A percentile compares a stretch with the other conserved stretches of the same genome.
phyloP scores from a whole-genome alignment of 1,140 invertebrate species.

The Metopolophium dirhodum region DNA sequence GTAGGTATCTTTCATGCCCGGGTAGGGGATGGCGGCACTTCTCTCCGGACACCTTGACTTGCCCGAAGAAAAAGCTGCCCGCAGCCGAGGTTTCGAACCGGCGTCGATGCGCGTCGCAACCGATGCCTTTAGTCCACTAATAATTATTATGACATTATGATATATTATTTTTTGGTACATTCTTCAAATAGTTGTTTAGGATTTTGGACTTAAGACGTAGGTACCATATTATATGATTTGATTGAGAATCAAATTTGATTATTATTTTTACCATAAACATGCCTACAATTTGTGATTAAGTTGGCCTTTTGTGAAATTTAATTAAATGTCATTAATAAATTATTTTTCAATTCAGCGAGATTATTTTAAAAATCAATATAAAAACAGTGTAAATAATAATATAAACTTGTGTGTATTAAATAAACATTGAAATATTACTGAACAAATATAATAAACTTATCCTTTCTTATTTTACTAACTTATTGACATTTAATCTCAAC shows the following conservation, averaged over 20 bases:
- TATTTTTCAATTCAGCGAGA: background rate
- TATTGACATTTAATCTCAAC: conserved; percentile 27
- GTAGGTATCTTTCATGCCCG: no score
- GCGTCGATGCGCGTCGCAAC: no score
- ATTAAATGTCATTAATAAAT: background rate
- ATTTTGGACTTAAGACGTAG: background rate
- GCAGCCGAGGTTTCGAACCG: no score
- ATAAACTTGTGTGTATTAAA: conserved; percentile 27
- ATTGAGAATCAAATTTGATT: background rate
- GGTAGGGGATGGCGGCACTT: no score
- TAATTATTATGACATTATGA: background rate
- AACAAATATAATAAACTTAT: conserved; percentile 42
- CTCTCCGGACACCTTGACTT: no score
- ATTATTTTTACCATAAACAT: background rate
- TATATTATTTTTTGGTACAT: background rate
- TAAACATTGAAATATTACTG: conserved; percentile 28
- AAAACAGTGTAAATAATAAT: background rate
- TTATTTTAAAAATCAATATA: background rate
- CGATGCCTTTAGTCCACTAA: background rate
- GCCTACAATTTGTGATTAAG: background rate
- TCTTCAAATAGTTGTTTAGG: background rate
- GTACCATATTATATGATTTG: background rate
- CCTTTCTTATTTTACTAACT: conserved; percentile 15
- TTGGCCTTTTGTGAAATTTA: background rate
- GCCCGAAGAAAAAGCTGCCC: no score